Conservation (phyloP, 1,140 invertebrate species). For the Trissolcus basalis region DNA sequence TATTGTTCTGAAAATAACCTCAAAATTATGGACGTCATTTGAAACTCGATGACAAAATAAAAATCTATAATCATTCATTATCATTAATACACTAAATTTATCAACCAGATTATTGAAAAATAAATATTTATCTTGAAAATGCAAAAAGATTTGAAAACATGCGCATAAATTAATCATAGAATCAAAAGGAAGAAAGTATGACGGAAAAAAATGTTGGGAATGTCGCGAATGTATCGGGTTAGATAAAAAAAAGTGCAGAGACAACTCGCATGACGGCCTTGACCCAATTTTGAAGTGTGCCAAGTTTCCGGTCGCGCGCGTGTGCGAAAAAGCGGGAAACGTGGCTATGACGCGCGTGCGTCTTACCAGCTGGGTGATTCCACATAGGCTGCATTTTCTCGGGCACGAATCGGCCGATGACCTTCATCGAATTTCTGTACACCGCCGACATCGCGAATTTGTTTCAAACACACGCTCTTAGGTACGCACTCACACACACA, state of each 20-base stretch:
- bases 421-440: conserved; percentile 82
- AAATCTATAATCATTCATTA: no score
- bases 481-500: conserved; percentile 9
- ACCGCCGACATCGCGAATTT: conserved; percentile 74
- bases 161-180: no score
- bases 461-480: neutral
- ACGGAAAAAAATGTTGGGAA: no score
- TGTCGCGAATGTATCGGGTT: neutral
- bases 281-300: conserved; percentile 40
- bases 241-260: neutral
- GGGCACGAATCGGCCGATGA: conserved; percentile 86
- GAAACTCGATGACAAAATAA: no score
- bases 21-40: no score
- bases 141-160: no score
- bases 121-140: no score
- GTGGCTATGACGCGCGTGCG: conserved; percentile 14
- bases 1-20: no score
- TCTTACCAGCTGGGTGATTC: conserved; percentile 92
- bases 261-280: conserved; percentile 42
- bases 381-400: conserved; percentile 87
- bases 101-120: no score
- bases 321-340: conserved; percentile 16
- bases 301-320: conserved; percentile 25
- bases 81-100: no score
- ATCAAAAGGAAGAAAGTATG: no score